Conservation (phyloP, 1,140 invertebrate genomes). For the Listronotus bonariensis region DNA sequence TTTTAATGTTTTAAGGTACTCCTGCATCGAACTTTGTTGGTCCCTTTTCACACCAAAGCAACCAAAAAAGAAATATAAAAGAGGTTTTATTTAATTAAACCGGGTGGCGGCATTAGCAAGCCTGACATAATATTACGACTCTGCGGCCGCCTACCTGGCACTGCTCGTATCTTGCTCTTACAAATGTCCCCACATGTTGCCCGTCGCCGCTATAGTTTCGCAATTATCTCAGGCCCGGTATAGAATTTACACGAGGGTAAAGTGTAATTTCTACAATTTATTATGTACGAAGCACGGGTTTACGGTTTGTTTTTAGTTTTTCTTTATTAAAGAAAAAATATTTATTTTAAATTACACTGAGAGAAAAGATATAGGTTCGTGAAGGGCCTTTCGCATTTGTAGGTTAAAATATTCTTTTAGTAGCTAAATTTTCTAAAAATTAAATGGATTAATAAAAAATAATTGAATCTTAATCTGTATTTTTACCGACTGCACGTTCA, state of each 20-base stretch:
- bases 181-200: slow-evolving; percentile 55
- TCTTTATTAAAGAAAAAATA: too few relatives aligned
- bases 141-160: slow-evolving; percentile 45
- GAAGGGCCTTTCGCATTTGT: too few relatives aligned
- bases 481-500: too few relatives aligned
- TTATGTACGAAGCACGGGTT: neutral
- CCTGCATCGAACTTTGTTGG: too few relatives aligned
- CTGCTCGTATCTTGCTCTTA: slow-evolving; percentile 47
- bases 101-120: slow-evolving; percentile 29
- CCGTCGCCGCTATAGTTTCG: slow-evolving; percentile 51
- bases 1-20: too few relatives aligned
- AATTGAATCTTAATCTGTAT: too few relatives aligned
- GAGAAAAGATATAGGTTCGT: too few relatives aligned
- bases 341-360: too few relatives aligned
- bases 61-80: slow-evolving; percentile 38
- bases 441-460: too few relatives aligned
- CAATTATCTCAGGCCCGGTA: slow-evolving; percentile 51
- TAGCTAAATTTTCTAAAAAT: too few relatives aligned
- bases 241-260: slow-evolving; percentile 39
- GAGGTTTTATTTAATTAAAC: slow-evolving; percentile 42
- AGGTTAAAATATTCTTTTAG: too few relatives aligned
- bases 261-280: slow-evolving; percentile 34
- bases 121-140: slow-evolving; percentile 36
- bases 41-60: neutral
- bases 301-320: too few relatives aligned